Evolutionary conservation across 2,113 vertebrate species (phyloP).

Genomic region (Callaeas wilsoni): DNA sequence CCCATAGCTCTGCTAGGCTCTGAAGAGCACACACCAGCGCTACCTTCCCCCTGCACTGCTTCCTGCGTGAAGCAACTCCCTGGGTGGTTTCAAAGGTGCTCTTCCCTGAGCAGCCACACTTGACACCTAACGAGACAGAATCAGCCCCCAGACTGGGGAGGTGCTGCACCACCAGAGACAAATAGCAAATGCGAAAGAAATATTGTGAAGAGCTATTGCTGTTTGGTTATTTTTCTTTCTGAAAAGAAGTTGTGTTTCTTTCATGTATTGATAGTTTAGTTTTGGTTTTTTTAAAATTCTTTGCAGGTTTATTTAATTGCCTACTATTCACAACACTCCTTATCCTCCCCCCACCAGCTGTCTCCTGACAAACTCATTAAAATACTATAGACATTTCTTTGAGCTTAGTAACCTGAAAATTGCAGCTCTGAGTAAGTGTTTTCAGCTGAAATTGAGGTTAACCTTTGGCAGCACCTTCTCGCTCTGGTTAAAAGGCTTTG

Average conservation of each 20-base stretch:
- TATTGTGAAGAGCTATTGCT: not conserved
- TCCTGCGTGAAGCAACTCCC: not conserved
- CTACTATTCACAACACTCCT: not conserved
- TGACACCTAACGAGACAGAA: accelerated
- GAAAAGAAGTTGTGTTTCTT: not conserved
- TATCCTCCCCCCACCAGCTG: not conserved
- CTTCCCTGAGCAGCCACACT: not conserved
- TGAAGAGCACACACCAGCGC: not conserved
- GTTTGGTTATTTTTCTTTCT: not conserved
- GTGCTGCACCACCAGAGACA: not conserved
- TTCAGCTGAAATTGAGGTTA: slow-evolving; percentile 53
- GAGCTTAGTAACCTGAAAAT: slow-evolving; percentile 54
- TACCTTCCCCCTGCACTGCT: not conserved
- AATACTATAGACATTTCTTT: slow-evolving; percentile 47
- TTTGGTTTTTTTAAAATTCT: not conserved
- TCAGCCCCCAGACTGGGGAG: not conserved
- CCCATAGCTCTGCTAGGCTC: not conserved
- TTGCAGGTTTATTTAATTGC: slow-evolving; percentile 25
- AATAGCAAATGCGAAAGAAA: not conserved
- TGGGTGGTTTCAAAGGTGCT: accelerated
- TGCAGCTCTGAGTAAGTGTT: slow-evolving; percentile 27
- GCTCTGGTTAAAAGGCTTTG: slow-evolving; percentile 53
- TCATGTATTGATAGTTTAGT: not conserved
- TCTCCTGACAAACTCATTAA: slow-evolving; percentile 53
- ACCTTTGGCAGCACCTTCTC: slow-evolving; percentile 29